phyloP scores from a whole-genome alignment of 2,113 vertebrate species.

The Uria aalge region DNA sequence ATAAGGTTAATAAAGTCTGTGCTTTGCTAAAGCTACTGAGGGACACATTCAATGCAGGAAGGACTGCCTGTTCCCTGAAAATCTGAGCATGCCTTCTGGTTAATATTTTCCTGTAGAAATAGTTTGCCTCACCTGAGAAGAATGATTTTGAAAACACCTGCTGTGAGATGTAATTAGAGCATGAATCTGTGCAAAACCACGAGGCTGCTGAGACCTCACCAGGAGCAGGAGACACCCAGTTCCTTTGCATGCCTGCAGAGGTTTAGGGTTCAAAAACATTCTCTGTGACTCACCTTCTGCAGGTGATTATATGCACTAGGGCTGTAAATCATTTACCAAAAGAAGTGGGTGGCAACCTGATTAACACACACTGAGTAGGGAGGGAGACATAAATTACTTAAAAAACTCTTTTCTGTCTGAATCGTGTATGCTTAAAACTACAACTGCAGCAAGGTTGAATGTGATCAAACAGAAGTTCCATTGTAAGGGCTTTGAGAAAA shows the following conservation, averaged over 20 bases:
- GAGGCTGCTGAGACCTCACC: neutral
- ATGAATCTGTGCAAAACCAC: neutral
- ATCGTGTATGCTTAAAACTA: neutral
- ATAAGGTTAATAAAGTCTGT: neutral
- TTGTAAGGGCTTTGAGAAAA: slow-evolving; percentile 7
- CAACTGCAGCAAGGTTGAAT: neutral
- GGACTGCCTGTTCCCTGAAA: neutral
- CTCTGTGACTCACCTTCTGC: slow-evolving; percentile 1
- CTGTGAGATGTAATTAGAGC: slow-evolving; percentile 26
- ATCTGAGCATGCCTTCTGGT: neutral
- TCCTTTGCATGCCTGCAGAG: neutral
- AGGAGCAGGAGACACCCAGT: neutral
- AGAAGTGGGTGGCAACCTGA: slow-evolving; percentile 35
- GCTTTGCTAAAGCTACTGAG: neutral
- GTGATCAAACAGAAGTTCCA: neutral
- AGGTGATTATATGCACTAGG: neutral
- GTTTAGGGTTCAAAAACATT: slow-evolving; percentile 17
- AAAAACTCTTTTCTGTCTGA: slow-evolving; percentile 8
- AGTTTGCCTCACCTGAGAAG: slow-evolving; percentile 28
- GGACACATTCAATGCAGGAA: neutral
- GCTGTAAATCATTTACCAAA: slow-evolving; percentile 31
- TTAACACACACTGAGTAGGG: neutral
- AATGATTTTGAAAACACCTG: slow-evolving; percentile 21
- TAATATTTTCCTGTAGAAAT: slow-evolving; percentile 13
- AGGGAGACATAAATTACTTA: slow-evolving; percentile 30